A percentile compares a stretch with the other conserved stretches of the same genome.
These are phyloP conservation scores for Parauchenoglanis ngamensis DNA, from an alignment of 2,797 vertebrate genomes.

Conservation along the genomic window DNA sequence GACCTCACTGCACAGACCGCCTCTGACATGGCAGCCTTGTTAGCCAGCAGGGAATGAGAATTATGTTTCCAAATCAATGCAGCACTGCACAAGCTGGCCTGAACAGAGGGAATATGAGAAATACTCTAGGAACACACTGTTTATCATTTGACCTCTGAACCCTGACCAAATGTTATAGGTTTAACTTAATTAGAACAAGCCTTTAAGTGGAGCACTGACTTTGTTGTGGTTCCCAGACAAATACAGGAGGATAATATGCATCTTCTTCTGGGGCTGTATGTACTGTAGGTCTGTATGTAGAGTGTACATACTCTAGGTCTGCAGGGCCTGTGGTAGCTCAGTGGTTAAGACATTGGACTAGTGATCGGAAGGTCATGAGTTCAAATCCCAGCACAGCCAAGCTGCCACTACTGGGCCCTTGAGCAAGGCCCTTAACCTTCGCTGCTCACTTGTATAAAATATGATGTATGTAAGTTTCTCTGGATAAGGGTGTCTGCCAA, in stretches of 20 bases:
- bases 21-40: conserved; percentile 37
- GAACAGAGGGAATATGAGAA: not conserved
- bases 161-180: conserved; percentile 9
- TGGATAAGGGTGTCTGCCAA: no score
- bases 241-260: not conserved
- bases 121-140: not conserved
- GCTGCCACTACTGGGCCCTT: no score
- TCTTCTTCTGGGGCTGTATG: no score
- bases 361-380: no score
- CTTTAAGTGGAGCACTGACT: not conserved
- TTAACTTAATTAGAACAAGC: not conserved
- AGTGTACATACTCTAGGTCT: not conserved
- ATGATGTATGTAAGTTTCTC: no score
- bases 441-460: no score
- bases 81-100: not conserved
- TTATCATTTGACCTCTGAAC: conserved; percentile 20
- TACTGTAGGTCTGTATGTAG: no score
- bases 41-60: conserved; percentile 33
- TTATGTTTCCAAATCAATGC: conserved; percentile 25
- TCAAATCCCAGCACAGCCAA: no score
- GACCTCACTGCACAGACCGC: conserved; percentile 21
- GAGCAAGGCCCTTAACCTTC: no score
- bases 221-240: not conserved
- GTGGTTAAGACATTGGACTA: no score
- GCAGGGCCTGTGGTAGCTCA: no score